Evolutionary conservation across 2,888 invertebrate genomes (phyloP).

Genomic region (Athalia circularis): DNA sequence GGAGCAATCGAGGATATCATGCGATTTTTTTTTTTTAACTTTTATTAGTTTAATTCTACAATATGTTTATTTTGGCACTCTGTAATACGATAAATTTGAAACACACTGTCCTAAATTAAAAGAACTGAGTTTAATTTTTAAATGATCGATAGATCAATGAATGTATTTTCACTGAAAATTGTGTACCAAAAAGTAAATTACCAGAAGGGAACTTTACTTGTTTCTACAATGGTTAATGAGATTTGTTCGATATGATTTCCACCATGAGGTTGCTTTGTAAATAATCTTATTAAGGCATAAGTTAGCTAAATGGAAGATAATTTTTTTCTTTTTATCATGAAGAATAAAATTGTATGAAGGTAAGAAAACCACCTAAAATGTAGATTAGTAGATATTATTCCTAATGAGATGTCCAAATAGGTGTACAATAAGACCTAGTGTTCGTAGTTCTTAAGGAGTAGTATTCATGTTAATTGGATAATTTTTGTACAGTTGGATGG

Average conservation of each 20-base stretch:
- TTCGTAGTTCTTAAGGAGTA: background rate
- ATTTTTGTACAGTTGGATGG: background rate
- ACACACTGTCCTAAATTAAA: conserved; percentile 20
- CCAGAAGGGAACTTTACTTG: background rate
- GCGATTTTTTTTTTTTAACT: conserved; percentile 32
- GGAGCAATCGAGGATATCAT: background rate
- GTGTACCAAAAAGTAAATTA: background rate
- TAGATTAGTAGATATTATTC: conserved; percentile 23
- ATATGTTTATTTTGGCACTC: conserved; percentile 42
- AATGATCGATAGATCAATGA: background rate
- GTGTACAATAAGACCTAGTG: background rate
- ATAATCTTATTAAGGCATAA: background rate
- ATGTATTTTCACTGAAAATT: conserved; percentile 4
- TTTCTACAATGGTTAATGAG: background rate
- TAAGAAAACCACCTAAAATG: background rate
- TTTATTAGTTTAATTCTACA: conserved; percentile 36
- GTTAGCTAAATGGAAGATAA: background rate
- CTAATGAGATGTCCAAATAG: conserved; percentile 5
- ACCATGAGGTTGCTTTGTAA: conserved; percentile 6
- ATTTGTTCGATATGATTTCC: conserved; percentile 22
- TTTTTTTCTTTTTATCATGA: background rate
- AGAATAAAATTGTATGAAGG: background rate
- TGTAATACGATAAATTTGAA: conserved; percentile 34
- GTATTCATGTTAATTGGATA: conserved; percentile 1
- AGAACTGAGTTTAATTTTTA: conserved; percentile 1